phyloP scores from a whole-genome alignment of 1,140 invertebrate species.

The Plutomurus gul region DNA sequence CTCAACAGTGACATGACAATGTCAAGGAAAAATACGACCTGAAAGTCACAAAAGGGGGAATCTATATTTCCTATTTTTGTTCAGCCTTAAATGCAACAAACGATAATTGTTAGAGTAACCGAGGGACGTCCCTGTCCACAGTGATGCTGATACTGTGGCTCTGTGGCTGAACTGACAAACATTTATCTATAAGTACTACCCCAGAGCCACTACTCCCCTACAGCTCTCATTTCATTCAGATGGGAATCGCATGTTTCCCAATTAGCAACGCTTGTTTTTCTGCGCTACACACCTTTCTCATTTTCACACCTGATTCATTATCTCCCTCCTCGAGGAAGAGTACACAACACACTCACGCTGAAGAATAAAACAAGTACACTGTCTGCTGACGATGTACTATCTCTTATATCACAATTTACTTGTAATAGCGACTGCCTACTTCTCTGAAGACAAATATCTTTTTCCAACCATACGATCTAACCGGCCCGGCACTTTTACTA shows the following conservation, averaged over 20 bases:
- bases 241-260: constrained; percentile 48
- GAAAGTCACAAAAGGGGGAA: not conserved
- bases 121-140: not conserved
- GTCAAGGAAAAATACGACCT: not conserved
- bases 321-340: constrained; percentile 18
- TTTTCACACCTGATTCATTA: constrained; percentile 51
- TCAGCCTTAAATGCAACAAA: not conserved
- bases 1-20: not conserved
- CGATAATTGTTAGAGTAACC: not conserved
- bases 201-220: not conserved
- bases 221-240: constrained; percentile 35
- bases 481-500: not conserved
- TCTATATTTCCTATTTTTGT: constrained; percentile 19
- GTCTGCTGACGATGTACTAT: too few species aligned
- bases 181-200: constrained; percentile 26
- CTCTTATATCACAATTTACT: too few species aligned
- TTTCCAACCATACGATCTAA: not conserved
- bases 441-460: not conserved
- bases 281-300: constrained; percentile 45
- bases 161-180: too few species aligned
- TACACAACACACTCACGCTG: not conserved
- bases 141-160: too few species aligned
- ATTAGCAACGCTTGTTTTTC: constrained; percentile 50
- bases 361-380: not conserved
- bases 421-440: too few species aligned